phyloP scores from a whole-genome alignment of 2,797 vertebrate species.

The Synanceia verrucosa region DNA sequence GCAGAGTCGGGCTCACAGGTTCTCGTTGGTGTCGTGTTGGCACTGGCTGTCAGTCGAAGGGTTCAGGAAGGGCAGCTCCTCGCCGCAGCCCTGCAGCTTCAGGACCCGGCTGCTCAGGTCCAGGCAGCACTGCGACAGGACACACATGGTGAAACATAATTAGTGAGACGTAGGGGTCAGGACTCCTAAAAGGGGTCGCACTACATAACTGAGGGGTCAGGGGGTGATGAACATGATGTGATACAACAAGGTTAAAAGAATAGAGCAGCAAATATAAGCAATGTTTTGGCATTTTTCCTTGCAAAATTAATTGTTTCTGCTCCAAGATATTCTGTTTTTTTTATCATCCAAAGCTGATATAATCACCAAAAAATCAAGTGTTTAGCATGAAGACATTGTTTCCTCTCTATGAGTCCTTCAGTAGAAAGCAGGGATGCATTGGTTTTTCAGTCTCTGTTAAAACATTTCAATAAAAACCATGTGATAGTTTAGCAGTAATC shows the following conservation, averaged over 20 bases:
- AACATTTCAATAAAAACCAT: background rate
- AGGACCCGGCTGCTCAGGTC: slow-evolving; percentile 88
- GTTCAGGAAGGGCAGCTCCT: slow-evolving; percentile 90
- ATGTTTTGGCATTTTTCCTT: too few relatives aligned
- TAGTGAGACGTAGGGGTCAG: background rate
- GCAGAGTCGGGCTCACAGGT: slow-evolving; percentile 73
- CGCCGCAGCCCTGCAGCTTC: slow-evolving; percentile 80
- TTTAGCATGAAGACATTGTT: background rate
- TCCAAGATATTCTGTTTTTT: too few relatives aligned
- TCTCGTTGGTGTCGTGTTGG: slow-evolving; percentile 82
- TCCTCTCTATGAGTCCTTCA: background rate
- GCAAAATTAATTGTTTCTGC: too few relatives aligned
- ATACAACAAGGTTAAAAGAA: too few relatives aligned
- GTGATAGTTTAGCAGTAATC: background rate
- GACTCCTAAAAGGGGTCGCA: background rate
- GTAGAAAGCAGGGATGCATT: background rate
- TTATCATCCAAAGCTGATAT: too few relatives aligned
- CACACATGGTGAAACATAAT: background rate
- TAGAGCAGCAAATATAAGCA: too few relatives aligned
- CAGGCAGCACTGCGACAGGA: slow-evolving; percentile 86
- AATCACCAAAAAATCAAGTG: too few relatives aligned
- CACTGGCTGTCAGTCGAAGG: slow-evolving; percentile 65
- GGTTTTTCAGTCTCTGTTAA: background rate
- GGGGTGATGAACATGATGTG: too few relatives aligned
- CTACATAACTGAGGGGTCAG: background rate